Base-by-base conservation (phyloP, 2,113 vertebrate genomes). In the Antechinus stuartii region DNA sequence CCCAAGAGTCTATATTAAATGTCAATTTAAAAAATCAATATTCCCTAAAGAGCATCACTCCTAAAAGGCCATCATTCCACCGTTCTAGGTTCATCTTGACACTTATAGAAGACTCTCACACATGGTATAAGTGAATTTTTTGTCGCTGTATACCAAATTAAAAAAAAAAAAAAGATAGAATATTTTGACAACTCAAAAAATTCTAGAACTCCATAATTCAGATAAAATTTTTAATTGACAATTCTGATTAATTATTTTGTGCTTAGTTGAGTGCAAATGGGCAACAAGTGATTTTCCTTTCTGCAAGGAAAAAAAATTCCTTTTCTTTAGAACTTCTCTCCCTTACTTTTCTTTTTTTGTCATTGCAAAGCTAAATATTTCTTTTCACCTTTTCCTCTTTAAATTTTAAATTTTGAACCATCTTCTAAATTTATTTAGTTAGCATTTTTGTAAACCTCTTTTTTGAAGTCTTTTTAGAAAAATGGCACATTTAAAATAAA, bases 401-500 rank as follows among this genome's bases (percentile, higher is more conserved):
- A 68, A 68, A 35, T 68, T 84, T 84, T 84, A 42, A 84, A 84
- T 42, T 84, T 92, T 52, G 89, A 56, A 0, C 0, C 68, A 7
- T 90, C 30, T 2, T 96, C 93, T 95, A 26, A 94, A 54, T 54
- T 96, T 5, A 94, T 90, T 94, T 92, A 89, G 16, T 95, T 95
- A 95, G 68, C 7, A 94, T 97, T 94, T 93, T 89, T 93, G 61
- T 54, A 25, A 93, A 53, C 16, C 25, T 27, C 91, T 94, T 61
- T 57, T 42, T 0, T 89, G 54, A 54, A 7, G 91, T 93, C 96
- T 93, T 35, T 7, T 89, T 7, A 35, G 1, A 93, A 42, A 42
- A 96, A 97, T 53, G 94, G 16, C 94, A 16, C 42, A 96, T 96
- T 95, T 61, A 92, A 42, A 90, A 42, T 90, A 93, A 91, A 91